phyloP scores from a whole-genome alignment of 2,113 vertebrate species.

The Callospermophilus lateralis region DNA sequence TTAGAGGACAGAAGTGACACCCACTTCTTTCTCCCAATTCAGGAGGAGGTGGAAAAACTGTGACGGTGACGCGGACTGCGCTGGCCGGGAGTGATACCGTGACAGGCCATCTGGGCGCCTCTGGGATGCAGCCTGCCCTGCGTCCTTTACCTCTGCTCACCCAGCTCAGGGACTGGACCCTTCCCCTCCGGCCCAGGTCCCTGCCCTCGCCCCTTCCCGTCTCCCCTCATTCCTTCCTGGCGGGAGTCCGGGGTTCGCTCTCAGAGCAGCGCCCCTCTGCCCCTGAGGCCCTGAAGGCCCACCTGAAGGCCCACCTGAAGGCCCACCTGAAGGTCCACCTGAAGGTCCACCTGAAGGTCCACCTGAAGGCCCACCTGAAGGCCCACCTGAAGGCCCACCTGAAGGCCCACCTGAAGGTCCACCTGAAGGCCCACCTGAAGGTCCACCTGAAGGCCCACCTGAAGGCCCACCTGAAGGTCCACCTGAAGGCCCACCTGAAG shows the following conservation, averaged over 20 bases:
- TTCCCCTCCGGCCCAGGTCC: not conserved
- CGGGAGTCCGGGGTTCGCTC: not conserved
- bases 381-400: too few relatives aligned
- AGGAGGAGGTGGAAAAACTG: not conserved
- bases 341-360: too few relatives aligned
- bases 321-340: too few relatives aligned
- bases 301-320: too few relatives aligned
- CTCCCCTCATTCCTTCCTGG: not conserved
- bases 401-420: too few relatives aligned
- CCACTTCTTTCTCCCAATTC: not conserved
- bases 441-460: too few relatives aligned
- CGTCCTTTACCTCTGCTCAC: not conserved
- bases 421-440: too few relatives aligned
- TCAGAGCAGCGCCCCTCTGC: not conserved
- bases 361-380: too few relatives aligned
- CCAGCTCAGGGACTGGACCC: not conserved
- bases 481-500: too few relatives aligned
- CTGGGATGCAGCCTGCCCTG: not conserved
- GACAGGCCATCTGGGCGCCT: not conserved
- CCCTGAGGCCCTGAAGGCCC: fast-evolving
- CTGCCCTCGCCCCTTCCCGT: not conserved
- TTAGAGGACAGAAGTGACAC: not conserved
- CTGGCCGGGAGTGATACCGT: too few relatives aligned
- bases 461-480: too few relatives aligned
- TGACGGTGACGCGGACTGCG: too few relatives aligned